Evolutionary conservation across 2,888 invertebrate genomes (phyloP), one percentile per base, ranked within the genome.

Genomic region (Hartigia nigra): DNA sequence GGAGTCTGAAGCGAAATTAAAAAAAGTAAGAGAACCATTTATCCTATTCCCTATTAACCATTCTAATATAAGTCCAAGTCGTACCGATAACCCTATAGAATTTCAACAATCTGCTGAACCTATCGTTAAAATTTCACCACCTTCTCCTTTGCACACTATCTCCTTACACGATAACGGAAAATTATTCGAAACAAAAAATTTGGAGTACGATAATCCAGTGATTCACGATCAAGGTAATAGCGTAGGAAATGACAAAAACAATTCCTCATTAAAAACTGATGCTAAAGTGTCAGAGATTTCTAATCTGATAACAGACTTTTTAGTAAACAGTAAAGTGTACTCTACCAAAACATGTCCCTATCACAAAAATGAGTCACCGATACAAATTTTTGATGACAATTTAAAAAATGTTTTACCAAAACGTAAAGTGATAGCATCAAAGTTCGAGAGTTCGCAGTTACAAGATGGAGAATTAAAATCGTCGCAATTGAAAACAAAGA

Each of bases 11-110:
- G 82, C 81, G 55, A 87, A 80, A 69, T 77, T 86, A 72, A 77
- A 83, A 69, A 84, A 81, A 86, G 90, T 91, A 88, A 90, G 89
- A 84, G 76, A 85, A 78, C 82, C 87, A 74, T 81, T 78, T 12
- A 70, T 76, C 23, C 70, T 78, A n/a, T 79, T 83, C 79, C 80
- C 82, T 81, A 77, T 74, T 72, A 34, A 31, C 31, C 31, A 14
- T 31, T 72, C 77, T 32, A 55, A 79, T 77, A 74, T 79, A 81
- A 80, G 80, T 78, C 77, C 75, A 72, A 75, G 80, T 69, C 69
- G 39, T 69, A 69, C 72, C 32, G 74, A 76, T 80, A 69, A 76
- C 37, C 32, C 31, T 74, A 69, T n/a, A 76, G 39, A 77, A 80
- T 77, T 79, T 77, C 34, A 37, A 74, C 32, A 70, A 76, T 75